phyloP scores from a whole-genome alignment of 1,140 invertebrate species.

The Ridgeia piscesae region DNA sequence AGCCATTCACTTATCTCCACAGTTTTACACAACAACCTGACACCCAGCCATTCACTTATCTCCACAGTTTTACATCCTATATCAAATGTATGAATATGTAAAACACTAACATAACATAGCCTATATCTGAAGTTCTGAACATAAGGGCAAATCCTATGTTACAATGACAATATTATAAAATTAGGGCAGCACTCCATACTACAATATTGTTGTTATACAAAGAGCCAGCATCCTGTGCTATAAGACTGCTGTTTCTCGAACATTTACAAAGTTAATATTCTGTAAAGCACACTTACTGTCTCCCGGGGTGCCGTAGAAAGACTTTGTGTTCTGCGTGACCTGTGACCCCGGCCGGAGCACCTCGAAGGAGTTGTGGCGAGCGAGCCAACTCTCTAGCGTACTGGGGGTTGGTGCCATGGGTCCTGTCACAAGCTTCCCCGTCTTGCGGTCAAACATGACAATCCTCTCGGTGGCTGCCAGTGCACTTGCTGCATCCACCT shows the following conservation, averaged over 20 bases:
- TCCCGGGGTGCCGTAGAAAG: neutral
- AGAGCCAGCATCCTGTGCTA: neutral
- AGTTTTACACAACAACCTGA: neutral
- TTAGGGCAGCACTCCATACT: too few species aligned
- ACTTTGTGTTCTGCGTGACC: neutral
- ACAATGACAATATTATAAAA: too few species aligned
- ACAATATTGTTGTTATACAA: too few species aligned
- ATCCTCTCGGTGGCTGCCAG: constrained; percentile 52
- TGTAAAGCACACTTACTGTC: neutral
- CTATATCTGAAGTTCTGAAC: too few species aligned
- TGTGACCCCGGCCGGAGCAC: constrained; percentile 68
- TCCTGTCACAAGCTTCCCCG: constrained; percentile 73
- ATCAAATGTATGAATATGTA: neutral
- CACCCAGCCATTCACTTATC: neutral
- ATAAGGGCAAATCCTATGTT: neutral
- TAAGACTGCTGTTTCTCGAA: neutral
- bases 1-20: neutral
- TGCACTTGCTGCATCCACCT: neutral
- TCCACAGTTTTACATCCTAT: neutral
- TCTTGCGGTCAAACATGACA: constrained; percentile 77
- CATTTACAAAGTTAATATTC: neutral
- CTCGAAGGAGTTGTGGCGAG: constrained; percentile 82
- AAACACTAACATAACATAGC: too few species aligned
- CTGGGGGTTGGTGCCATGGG: constrained; percentile 75
- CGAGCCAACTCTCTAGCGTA: constrained; percentile 79